Evolutionary conservation across 2,888 invertebrate genomes (phyloP), one percentile per base, ranked within the genome.

Genomic region (Acleris laterana): DNA sequence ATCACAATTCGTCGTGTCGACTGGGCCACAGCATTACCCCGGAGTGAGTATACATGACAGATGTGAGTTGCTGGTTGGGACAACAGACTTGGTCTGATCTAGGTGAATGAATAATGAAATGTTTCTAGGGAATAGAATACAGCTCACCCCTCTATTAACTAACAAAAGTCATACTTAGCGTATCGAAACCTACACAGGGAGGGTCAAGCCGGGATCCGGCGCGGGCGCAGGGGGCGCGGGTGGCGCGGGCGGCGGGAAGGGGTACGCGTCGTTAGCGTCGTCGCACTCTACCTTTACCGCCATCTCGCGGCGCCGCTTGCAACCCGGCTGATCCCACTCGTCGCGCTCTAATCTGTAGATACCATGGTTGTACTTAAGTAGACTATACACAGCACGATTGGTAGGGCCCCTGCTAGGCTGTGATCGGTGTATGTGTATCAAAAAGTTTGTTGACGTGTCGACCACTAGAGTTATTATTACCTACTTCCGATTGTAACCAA

Each of bases 271-370:
- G 80, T 94, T 95, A 53, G 95, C 94, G 79, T 96, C 95, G 81
- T 96, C 96, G 78, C 95, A 94, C 87, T 96, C 96, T 77, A 95
- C 84, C 88, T 96, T 96, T 75, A 96, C 94, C 75, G 94, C 95
- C 84, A 94, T 88, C 82, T 95, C 94, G 53, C 94, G 92, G 77
- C 94, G 94, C 70, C 93, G 80, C 79, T 93, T 93, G 87, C 76
- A 76, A 78, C 82, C 92, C 76, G 80, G 90, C 81, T 87, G 86
- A 73, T 93, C 93, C 86, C 91, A 93, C 84, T 90, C 90, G 77
- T 93, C 92, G 78, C 89, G 90, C 75, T 89, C 85, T 70, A 88
- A 92, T 93, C 93, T 93, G 93, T 77, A 81, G 81, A 89, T 74
- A 87, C 77, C 81, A 79, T 76, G 76, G 55, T 25, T 28, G 22